Evolutionary conservation across 2,797 vertebrate genomes (phyloP), one percentile per base, ranked within the genome.

Genomic region (Taeniopygia guttata): DNA sequence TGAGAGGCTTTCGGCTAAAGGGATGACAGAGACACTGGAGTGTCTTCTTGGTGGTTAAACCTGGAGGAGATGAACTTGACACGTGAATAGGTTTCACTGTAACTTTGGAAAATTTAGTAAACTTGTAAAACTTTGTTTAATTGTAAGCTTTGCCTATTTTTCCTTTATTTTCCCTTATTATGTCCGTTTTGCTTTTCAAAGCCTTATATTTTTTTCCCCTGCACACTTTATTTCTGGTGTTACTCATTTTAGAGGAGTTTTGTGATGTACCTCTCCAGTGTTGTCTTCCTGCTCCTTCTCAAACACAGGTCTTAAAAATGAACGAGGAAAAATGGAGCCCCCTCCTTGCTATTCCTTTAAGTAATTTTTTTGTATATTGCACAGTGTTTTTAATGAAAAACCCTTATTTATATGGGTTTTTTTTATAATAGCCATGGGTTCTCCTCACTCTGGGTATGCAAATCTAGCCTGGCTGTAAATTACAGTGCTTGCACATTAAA

Each of bases 301-400:
- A 66, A 80, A 72, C 62, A 23, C 22, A 40, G 9, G 22, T 60
- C 52, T 74, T 86, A 76, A 90, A 93, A 96, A 62, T 27, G 10
- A 34, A 48, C 23, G 40, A n/a, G 34, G 20, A 13, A 72, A 66
- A 84, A 11, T 45, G 29, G 26, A 52, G 3, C 11, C 25, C 13
- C 43, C 58, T 75, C 21, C 30, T 81, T 82, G 15, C 17, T 78
- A 23, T 62, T 77, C 27, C 27, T 90, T 70, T 43, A 87, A 94
- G 49, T 74, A 90, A 90, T 74, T 22, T 15, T 87, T 93, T 84
- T 51, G n/a, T 60, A 34, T 54, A 36, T 83, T 79, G 67, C 48
- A 36, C 67, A 36, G 30, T 84, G 55, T 34, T 96, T 96, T 93
- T 79, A 96, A 95, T 92, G 85, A 93, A 94, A 88, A 3, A 26